Evolutionary conservation across 2,113 vertebrate genomes (phyloP).

Genomic region (Macheiramphus alcinus): DNA sequence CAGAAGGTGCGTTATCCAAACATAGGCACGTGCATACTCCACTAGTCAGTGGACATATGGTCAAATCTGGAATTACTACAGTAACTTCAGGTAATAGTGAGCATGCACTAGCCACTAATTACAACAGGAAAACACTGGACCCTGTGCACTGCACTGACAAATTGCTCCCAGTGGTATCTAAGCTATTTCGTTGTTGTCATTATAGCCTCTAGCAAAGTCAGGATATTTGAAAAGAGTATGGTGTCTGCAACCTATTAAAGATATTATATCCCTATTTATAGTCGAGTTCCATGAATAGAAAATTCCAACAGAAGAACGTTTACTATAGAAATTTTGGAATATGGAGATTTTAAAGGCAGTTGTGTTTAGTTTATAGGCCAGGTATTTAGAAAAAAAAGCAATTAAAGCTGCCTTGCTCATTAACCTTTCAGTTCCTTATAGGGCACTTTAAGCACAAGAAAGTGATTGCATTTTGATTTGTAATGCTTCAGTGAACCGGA

Average conservation of each 20-base stretch:
- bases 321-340: constrained; percentile 18
- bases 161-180: constrained; percentile 77
- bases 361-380: constrained; percentile 36
- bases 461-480: constrained; percentile 44
- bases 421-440: constrained; percentile 31
- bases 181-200: constrained; percentile 62
- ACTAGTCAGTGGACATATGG: constrained; percentile 57
- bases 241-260: constrained; percentile 64
- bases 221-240: constrained; percentile 53
- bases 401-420: constrained; percentile 24
- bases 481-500: neutral
- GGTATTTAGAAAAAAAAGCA: constrained; percentile 25
- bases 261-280: constrained; percentile 52
- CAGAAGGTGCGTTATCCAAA: constrained; percentile 20
- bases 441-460: neutral
- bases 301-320: constrained; percentile 39
- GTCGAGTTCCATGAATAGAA: neutral
- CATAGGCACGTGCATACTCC: neutral
- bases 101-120: constrained; percentile 63
- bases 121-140: constrained; percentile 56
- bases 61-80: constrained; percentile 72
- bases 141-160: constrained; percentile 71
- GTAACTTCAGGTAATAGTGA: constrained; percentile 69
- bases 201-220: constrained; percentile 38
- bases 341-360: constrained; percentile 13